Evolutionary conservation across 2,797 vertebrate genomes (phyloP), one percentile per base, ranked within the genome.

Genomic region (Periparus ater): DNA sequence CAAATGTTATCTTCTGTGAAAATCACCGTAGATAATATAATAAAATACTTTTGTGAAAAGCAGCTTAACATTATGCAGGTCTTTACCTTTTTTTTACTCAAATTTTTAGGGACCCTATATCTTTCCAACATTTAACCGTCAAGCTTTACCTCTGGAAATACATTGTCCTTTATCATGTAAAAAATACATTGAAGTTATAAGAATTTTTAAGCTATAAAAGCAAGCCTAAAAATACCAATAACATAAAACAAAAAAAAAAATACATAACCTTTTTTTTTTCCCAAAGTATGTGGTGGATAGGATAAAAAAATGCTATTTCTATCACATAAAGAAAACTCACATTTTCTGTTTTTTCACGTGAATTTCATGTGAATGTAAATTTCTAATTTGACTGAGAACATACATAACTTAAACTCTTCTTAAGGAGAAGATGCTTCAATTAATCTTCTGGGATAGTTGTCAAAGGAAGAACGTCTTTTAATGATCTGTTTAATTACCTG

Each of bases 251-350:
- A 51, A 60, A 51, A n/a, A 8, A 3, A 2, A 1, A 70, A 15
- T 5, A 22, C 2, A 12, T 2, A 55, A 21, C 1, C 0, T 40
- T 10, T 61, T n/a, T 15, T 62, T 53, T 27, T 6, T 4, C 6
- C 1, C 16, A 55, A 4, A 5, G 60, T 1, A 9, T 44, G 3
- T 51, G 4, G 15, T 30, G 9, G 7, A 27, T 38, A 51, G 6
- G 4, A 72, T 48, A 60, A 89, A 75, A 82, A 34, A 1, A 44
- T 74, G 13, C 7, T n/a, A 1, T 53, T 73, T 62, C 8, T 40
- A 11, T 32, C 12, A 63, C 7, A 40, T 32, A 47, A 86, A 89
- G 13, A n/a, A 79, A 58, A 62, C 8, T 86, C 10, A 57, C 5
- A 19, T 85, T 67, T 17, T 48, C 4, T 29, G 32, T 29, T 60